These are phyloP conservation scores for Siderastrea siderea DNA, from an alignment of 92 coral and sea anemone genomes.

Conservation along the genomic window DNA sequence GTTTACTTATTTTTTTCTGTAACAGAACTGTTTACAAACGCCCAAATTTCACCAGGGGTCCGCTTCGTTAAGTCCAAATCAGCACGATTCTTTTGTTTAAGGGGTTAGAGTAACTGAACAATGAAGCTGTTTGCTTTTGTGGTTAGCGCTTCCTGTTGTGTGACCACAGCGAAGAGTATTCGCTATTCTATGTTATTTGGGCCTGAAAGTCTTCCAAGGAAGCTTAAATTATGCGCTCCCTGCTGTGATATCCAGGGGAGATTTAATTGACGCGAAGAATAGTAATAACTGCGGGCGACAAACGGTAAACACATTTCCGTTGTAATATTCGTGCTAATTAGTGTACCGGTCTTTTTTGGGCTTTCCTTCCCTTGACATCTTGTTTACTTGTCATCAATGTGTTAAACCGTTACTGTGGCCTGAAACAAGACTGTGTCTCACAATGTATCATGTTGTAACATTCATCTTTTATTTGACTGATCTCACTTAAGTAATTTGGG, in stretches of 20 bases:
- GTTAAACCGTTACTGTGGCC: neutral
- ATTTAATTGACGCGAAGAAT: constrained; percentile 21
- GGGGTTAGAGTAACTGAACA: neutral
- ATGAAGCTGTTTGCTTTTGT: constrained; percentile 21
- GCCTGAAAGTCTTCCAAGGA: neutral
- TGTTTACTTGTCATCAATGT: constrained; percentile 1
- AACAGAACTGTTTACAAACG: neutral
- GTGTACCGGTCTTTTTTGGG: neutral
- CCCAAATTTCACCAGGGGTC: neutral
- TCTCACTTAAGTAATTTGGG: no score
- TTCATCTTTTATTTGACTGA: no score
- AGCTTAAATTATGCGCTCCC: neutral
- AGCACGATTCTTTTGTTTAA: neutral
- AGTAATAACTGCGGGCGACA: neutral
- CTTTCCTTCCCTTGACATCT: constrained; percentile 19
- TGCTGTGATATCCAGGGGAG: constrained; percentile 28
- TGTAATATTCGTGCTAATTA: constrained; percentile 6
- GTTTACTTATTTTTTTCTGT: neutral
- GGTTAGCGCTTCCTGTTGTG: constrained; percentile 14
- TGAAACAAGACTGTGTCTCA: no score
- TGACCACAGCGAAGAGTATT: constrained; percentile 9
- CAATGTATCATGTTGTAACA: no score
- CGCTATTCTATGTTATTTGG: neutral
- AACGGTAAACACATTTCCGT: constrained; percentile 15
- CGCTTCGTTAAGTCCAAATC: constrained; percentile 21